These are phyloP conservation scores for Sarcoramphus papa DNA, from an alignment of 2,797 vertebrate genomes.

Conservation along the genomic window DNA sequence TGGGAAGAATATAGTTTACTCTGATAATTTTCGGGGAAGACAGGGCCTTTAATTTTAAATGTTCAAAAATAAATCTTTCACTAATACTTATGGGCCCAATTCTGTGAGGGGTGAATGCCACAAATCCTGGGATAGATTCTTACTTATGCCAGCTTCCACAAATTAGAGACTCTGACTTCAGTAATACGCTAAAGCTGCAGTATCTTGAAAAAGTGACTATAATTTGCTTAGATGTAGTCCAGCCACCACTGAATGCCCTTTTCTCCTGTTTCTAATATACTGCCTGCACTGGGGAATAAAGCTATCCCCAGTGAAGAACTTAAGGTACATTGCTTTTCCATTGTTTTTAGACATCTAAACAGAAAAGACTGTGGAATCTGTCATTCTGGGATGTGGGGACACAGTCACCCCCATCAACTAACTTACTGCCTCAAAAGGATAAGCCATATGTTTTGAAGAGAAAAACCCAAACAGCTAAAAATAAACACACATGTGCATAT, in stretches of 20 bases:
- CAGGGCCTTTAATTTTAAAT: constrained; percentile 20
- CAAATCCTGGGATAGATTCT: not conserved
- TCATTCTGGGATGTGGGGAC: not conserved
- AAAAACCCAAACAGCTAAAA: not conserved
- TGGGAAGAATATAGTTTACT: constrained; percentile 46
- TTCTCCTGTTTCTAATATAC: not conserved
- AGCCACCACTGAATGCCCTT: not conserved
- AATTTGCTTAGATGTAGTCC: not conserved
- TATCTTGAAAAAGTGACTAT: not conserved
- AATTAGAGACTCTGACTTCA: constrained; percentile 7
- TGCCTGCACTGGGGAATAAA: not conserved
- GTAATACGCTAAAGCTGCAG: not conserved
- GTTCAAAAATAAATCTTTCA: constrained; percentile 20
- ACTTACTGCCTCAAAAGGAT: not conserved
- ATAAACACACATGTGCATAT: not conserved
- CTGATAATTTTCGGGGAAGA: constrained; percentile 41
- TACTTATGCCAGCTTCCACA: not conserved
- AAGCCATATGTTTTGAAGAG: not conserved
- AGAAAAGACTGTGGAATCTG: not conserved
- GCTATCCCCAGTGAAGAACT: not conserved
- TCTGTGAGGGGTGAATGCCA: not conserved
- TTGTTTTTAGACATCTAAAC: not conserved
- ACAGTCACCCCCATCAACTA: not conserved
- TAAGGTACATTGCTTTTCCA: not conserved
- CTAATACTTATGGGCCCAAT: not conserved